A percentile compares a stretch with the other conserved stretches of the same genome.
phyloP scores from a whole-genome alignment of 2,113 vertebrate genomes.

The Chaenogobius annularis region DNA sequence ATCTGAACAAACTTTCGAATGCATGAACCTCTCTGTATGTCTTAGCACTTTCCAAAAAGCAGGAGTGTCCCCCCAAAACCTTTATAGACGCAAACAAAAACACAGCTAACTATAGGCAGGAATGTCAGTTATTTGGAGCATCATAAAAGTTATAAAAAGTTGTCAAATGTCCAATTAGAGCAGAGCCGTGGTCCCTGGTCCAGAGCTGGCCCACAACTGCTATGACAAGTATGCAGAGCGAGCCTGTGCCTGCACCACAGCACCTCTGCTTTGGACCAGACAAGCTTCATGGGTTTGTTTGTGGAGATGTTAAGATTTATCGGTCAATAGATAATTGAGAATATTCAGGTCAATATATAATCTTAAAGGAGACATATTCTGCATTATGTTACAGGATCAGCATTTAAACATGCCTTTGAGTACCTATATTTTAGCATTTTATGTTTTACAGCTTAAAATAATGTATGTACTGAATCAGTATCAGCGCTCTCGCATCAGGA shows the following conservation, averaged over 20 bases:
- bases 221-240: neutral
- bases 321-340: too few relatives aligned
- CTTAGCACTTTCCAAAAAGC: neutral
- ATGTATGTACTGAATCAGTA: too few relatives aligned
- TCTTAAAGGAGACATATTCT: too few relatives aligned
- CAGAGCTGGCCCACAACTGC: neutral
- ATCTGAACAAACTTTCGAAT: neutral
- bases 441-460: too few relatives aligned
- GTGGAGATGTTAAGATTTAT: too few relatives aligned
- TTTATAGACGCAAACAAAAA: conserved; percentile 3
- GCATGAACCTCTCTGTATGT: neutral
- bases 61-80: conserved; percentile 5
- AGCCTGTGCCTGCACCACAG: neutral
- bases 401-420: too few relatives aligned
- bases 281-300: too few relatives aligned
- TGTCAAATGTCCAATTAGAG: conserved; percentile 11
- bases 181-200: neutral
- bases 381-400: too few relatives aligned
- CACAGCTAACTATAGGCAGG: neutral
- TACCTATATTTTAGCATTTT: too few relatives aligned
- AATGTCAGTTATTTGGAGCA: conserved; percentile 6
- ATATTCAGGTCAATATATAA: too few relatives aligned
- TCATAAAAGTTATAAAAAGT: conserved; percentile 4
- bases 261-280: neutral
- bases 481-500: too few relatives aligned